Conservation (phyloP, 2,113 vertebrate genomes). For the Diphyllodes magnificus region DNA sequence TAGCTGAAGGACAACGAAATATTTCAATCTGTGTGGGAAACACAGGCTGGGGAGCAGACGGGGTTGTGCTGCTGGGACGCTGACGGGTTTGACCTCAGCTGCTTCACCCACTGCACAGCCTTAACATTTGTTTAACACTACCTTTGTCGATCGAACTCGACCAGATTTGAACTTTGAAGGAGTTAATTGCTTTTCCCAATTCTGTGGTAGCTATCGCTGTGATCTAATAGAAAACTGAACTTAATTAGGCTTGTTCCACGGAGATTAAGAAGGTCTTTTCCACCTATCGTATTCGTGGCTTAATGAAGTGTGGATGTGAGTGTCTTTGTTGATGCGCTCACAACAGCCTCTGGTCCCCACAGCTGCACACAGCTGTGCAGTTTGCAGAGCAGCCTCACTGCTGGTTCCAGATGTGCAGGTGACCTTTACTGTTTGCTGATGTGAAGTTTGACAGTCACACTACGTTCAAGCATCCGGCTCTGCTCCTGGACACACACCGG, state of each 20-base stretch:
- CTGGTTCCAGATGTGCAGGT: fast-evolving
- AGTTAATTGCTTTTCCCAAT: constrained; percentile 19
- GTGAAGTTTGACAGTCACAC: not conserved
- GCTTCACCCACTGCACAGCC: not conserved
- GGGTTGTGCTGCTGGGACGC: not conserved
- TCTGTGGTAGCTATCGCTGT: not conserved
- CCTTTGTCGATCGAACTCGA: fast-evolving
- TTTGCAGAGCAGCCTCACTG: fast-evolving
- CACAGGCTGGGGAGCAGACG: fast-evolving
- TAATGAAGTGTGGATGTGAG: not conserved
- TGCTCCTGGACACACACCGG: fast-evolving
- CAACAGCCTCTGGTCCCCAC: fast-evolving
- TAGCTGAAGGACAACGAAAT: not conserved
- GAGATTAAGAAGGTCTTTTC: not conserved
- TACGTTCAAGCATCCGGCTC: fast-evolving
- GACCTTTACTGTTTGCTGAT: fast-evolving
- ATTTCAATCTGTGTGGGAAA: not conserved
- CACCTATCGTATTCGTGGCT: not conserved
- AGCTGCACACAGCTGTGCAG: fast-evolving
- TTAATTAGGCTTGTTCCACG: not conserved
- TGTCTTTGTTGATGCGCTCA: fast-evolving
- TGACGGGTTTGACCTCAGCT: not conserved
- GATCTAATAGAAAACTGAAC: not conserved
- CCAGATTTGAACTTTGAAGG: not conserved
- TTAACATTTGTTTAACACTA: not conserved